phyloP scores from a whole-genome alignment of 2,888 invertebrate genomes.

The Tipula helvola region DNA sequence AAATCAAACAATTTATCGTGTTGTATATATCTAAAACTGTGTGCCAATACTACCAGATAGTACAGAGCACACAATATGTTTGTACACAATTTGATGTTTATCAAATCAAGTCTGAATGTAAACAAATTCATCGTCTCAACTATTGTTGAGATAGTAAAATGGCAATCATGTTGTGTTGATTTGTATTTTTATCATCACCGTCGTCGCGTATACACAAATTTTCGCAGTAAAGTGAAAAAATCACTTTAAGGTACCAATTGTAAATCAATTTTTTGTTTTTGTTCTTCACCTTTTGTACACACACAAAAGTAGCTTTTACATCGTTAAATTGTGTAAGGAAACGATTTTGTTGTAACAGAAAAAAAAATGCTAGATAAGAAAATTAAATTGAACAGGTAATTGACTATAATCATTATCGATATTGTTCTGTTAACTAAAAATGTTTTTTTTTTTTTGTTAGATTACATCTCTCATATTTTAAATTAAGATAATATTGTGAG shows the following conservation, averaged over 20 bases:
- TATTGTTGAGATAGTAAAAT: background rate
- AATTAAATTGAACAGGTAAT: conserved; percentile 4
- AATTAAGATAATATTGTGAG: background rate
- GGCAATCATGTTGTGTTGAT: background rate
- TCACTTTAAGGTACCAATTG: background rate
- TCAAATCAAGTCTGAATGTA: background rate
- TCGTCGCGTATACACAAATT: background rate
- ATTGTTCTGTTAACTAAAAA: background rate
- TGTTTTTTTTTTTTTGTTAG: background rate
- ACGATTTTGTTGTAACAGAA: background rate
- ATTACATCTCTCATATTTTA: background rate
- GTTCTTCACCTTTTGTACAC: background rate
- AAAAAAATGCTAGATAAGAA: background rate
- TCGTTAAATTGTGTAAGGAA: background rate
- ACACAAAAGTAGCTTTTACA: background rate
- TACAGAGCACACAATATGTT: background rate
- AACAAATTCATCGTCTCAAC: background rate
- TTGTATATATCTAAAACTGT: background rate
- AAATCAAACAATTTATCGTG: background rate
- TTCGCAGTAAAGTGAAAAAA: background rate
- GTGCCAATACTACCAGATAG: background rate
- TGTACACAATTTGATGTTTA: background rate
- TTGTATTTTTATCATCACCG: background rate
- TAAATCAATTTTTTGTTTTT: background rate
- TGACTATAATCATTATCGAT: conserved; percentile 4